Base-by-base conservation (phyloP, 2,113 vertebrate species). In the Chauna torquata region DNA sequence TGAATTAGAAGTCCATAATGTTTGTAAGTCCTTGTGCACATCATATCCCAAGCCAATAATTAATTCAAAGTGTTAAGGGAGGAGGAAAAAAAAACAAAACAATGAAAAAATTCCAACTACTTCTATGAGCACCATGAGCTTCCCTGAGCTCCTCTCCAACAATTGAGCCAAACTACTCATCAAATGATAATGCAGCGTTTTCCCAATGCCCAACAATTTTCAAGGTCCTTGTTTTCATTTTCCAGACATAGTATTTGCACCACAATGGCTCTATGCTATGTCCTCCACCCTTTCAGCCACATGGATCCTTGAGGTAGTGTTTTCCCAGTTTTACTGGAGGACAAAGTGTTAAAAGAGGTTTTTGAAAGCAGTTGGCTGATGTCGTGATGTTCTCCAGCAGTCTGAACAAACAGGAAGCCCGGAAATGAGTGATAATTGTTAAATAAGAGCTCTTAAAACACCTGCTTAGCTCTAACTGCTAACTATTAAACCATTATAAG, bases 381-480 rank as follows among this genome's bases (percentile, higher is more conserved):
- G 94, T 68, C 16, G 4, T 85, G 94, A 94, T 58, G 27, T 97
- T 97, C 94, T 97, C 89, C 91, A 96, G 96, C 78, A 88, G 89
- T 6, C 84, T 70, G 90, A 93, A 96, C 97, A 97, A 97, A 98
- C 97, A 98, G 98, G 97, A 98, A 98, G 94, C 92, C 71, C 54
- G 70, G 93, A 96, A 85, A 96, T 75, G 94, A 96, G 98, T 98
- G 97, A 97, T 98, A 98, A 98, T 97, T 98, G 94, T 97, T 97
- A 97, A 93, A 97, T 97, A 97, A 95, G 95, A 94, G 40, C 96
- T 91, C 96, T 88, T 95, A 92, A 97, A 96, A 97, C 97, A 98
- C 97, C 97, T 98, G 98, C 96, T 96, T 97, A 92, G 96, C 91
- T 96, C 82, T 79, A 90, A 90, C 95, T 97, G 94, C 93, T 96